A percentile compares a stretch with the other conserved stretches of the same genome.
Evolutionary conservation across 2,113 vertebrate genomes (phyloP).

Genomic region (Empidonax traillii): DNA sequence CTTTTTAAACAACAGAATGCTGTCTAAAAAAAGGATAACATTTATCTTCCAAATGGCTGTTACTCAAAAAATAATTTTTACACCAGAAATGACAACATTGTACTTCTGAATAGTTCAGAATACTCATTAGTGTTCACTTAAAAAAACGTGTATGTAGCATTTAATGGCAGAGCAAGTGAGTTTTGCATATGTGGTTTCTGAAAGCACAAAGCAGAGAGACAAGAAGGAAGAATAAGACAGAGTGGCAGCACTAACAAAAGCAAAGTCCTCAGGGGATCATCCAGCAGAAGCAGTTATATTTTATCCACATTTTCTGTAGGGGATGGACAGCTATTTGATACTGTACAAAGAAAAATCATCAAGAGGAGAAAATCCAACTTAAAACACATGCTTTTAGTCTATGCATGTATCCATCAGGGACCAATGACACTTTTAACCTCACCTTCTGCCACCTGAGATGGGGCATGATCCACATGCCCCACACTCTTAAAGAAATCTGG

Average conservation of each 20-base stretch:
- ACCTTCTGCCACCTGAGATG: background rate
- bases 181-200: background rate
- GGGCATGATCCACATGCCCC: background rate
- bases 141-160: rapidly evolving
- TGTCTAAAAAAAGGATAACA: background rate
- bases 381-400: background rate
- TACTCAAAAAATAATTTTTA: background rate
- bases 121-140: rapidly evolving
- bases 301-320: background rate
- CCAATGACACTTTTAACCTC: background rate
- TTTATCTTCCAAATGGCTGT: background rate
- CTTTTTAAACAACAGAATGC: background rate
- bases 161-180: background rate
- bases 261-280: background rate
- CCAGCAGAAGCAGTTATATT: background rate
- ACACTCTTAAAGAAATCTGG: background rate
- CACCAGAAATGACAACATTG: background rate
- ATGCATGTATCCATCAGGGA: background rate
- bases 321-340: background rate
- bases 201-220: background rate
- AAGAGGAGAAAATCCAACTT: background rate
- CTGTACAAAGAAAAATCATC: background rate
- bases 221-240: background rate
- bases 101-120: background rate
- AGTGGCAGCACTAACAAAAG: background rate